Evolutionary conservation across 2,113 vertebrate genomes (phyloP).

Genomic region (Heloderma charlesbogerti): DNA sequence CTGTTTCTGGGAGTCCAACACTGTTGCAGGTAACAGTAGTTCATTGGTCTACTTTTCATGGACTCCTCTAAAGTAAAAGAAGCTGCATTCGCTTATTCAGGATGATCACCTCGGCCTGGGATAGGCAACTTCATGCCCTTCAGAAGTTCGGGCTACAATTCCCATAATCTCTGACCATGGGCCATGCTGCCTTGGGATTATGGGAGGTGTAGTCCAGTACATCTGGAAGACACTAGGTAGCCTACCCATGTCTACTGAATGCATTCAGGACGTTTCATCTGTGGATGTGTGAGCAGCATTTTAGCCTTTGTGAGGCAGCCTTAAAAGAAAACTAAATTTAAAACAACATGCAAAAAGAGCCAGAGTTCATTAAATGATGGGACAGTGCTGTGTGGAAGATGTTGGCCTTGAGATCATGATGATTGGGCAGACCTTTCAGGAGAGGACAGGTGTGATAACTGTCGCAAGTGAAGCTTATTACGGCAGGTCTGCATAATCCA

Average conservation of each 20-base stretch:
- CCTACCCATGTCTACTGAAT: neutral
- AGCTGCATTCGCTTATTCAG: neutral
- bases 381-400: neutral
- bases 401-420: neutral
- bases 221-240: no score
- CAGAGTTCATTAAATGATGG: neutral
- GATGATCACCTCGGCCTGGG: neutral
- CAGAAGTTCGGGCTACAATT: no score
- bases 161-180: no score
- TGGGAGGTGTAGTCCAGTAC: no score
- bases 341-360: neutral
- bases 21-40: neutral
- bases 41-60: neutral
- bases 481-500: neutral
- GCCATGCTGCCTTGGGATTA: no score
- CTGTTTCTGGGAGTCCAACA: neutral
- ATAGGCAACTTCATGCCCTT: no score
- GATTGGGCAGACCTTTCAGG: neutral
- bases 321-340: neutral
- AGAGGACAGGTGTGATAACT: neutral
- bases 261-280: neutral
- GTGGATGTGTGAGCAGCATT: neutral
- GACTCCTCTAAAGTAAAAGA: neutral
- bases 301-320: neutral
- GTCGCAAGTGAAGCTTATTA: neutral